Base-by-base conservation (phyloP, 2,888 invertebrate species). In the Ichneumoninae sp. region DNA sequence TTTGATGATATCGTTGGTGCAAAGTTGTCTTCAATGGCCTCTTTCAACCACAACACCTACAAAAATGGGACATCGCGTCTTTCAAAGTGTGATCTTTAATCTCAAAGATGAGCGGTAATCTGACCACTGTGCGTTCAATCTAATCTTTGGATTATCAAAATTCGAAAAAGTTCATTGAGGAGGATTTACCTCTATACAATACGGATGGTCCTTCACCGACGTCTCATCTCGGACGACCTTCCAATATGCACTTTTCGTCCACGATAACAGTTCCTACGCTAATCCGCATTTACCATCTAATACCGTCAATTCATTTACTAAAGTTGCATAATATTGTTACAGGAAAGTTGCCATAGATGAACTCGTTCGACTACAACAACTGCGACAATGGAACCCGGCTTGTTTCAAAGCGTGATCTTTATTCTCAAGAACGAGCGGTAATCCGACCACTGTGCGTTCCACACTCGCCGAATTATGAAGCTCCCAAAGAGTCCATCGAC, bases 191-290 rank as follows among this genome's bases (percentile, higher is more conserved):
- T 1, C 16, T 16, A 1, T 47, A 47, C 16, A 3, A 47, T 47
- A 4, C 3, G 16, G 36, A 36, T 10, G 26, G 22, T 19, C 16
- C 69, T 30, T 16, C 44, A 47, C 13, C 47, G 44, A 13, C 69
- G 57, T 69, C 69, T 68, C 77, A 44, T 69, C 60, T 69, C 57
- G 52, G 22, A 44, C 13, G 2, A 26, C 50, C 10, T 52, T 69
- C 10, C 22, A 26, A 57, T 44, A 44, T 44, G 44, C 40, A 44
- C n/a, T 57, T 72, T 30, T 57, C 40, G 0, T 57, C n/a, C 7
- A 26, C 26, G 40, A 13, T 66, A 36, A 1, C 26, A 8, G 8
- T 57, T 57, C 22, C 22, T 57, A 57, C 57, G 10, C 8, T 4
- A 26, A 26, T 26, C 26, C 13, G 3, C 26, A 22, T 57, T 57